A percentile compares a stretch with the other conserved stretches of the same genome.
Conservation (phyloP, 2,888 invertebrate genomes). For the Orthonevra nobilis region DNA sequence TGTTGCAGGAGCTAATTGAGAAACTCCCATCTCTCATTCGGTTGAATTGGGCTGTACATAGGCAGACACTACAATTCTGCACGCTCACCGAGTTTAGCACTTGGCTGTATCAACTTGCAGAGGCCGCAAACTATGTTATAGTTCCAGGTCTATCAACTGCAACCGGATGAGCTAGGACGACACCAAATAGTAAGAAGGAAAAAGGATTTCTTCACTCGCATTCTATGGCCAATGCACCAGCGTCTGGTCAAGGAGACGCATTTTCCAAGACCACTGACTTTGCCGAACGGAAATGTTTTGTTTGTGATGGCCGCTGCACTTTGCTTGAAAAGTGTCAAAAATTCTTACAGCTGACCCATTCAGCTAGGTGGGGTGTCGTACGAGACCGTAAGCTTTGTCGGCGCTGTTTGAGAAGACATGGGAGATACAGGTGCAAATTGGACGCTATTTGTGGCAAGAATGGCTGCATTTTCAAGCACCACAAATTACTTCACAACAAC, state of each 20-base stretch:
- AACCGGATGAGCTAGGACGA: background rate
- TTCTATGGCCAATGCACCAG: background rate
- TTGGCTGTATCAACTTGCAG: constrained; percentile 58
- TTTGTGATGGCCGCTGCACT: background rate
- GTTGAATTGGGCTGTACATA: constrained; percentile 3
- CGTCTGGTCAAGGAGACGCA: too few relatives aligned
- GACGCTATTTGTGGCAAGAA: constrained; percentile 4
- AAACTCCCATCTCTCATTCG: constrained; percentile 12
- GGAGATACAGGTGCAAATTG: background rate
- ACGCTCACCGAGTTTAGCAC: constrained; percentile 37
- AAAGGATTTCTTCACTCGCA: constrained; percentile 2
- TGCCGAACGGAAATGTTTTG: background rate
- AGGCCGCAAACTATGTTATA: constrained; percentile 30
- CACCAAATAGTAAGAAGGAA: background rate
- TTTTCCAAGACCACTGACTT: too few relatives aligned
- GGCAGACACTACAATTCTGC: background rate
- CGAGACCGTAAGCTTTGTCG: background rate
- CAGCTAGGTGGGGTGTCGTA: background rate
- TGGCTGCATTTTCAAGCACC: background rate
- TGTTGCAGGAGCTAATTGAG: constrained; percentile 6
- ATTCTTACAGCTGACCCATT: background rate
- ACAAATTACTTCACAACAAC: background rate
- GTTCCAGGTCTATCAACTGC: background rate
- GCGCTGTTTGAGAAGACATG: background rate
- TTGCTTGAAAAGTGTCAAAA: background rate